Conservation (phyloP, 2,888 invertebrate species). For the Pammene aurita region DNA sequence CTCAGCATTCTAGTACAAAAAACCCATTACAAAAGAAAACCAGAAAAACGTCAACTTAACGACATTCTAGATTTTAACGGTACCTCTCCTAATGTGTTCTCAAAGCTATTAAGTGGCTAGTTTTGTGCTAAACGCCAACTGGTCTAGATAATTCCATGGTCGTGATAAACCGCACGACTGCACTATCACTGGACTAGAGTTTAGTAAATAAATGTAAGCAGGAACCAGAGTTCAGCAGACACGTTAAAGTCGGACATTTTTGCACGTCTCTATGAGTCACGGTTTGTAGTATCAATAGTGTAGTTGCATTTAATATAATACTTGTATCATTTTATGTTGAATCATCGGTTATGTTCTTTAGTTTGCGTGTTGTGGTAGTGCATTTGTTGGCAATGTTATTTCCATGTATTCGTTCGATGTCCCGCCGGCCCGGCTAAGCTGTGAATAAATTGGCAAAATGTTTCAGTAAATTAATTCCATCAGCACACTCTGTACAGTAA, state of each 20-base stretch:
- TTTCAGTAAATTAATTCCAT: too few relatives aligned
- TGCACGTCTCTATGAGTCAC: slow-evolving; percentile 31
- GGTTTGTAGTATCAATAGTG: slow-evolving; percentile 14
- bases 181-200: slow-evolving; percentile 22
- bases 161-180: slow-evolving; percentile 30
- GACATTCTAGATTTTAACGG: slow-evolving; percentile 20
- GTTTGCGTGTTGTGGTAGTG: neutral
- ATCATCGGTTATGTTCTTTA: neutral
- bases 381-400: neutral
- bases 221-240: slow-evolving; percentile 10
- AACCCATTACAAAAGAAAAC: slow-evolving; percentile 23
- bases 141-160: slow-evolving; percentile 18
- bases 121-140: slow-evolving; percentile 21
- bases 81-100: slow-evolving; percentile 12
- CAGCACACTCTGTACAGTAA: too few relatives aligned
- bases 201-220: slow-evolving; percentile 30
- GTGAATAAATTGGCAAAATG: too few relatives aligned
- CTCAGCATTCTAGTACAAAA: slow-evolving; percentile 12
- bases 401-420: neutral
- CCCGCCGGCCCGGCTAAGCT: too few relatives aligned
- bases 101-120: slow-evolving; percentile 5
- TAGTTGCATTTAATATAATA: slow-evolving; percentile 13
- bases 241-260: slow-evolving; percentile 22
- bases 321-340: neutral
- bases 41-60: slow-evolving; percentile 1